Evolutionary conservation across 2,888 invertebrate species (phyloP), one percentile per base, ranked within the genome.

Genomic region (Drosophila planitibia): DNA sequence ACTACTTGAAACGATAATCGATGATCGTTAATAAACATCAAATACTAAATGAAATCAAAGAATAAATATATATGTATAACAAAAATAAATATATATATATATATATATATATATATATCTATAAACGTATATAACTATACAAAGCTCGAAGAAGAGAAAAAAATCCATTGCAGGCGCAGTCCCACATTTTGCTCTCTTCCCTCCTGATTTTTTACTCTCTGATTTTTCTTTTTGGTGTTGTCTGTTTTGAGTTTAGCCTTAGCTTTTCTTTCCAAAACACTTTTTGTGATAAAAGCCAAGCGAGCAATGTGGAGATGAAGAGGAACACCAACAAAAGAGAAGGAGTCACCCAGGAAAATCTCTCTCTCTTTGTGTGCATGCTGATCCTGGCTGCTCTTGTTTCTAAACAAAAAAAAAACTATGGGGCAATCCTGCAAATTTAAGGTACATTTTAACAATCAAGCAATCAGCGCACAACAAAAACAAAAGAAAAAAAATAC

Each of bases 251-350:
- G 16, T 30, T 53, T 44, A 16, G 14, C 49, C 22, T 39, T 16
- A 60, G 22, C 28, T 37, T 52, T 71, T 33, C n/a, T 44, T 64
- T 54, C 10, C 30, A 14, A 39, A 66, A 76, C 73, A 79, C 69
- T 51, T 76, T 79, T 73, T 79, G 78, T 78, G 78, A 78, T 78
- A 78, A 57, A 41, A 53, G 70, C 70, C 54, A 51, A 49, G 33
- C 32, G 37, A 35, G 57, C 28, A 65, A 32, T 30, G 47, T 47
- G 16, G 22, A 63, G 52, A n/a, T n/a, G n/a, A 19, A 12, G 30
- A 39, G 52, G 22, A 37, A 10, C 55, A 28, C 33, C 35, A 37
- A 51, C 28, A 65, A 64, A 44, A n/a, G 35, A 37, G n/a, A 22
- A 5, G 14, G 12, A 68, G 6, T 25, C 35, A 9, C 28, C 16